These are phyloP conservation scores for Eudemis profundana DNA, from an alignment of 2,888 invertebrate genomes.

Conservation along the genomic window DNA sequence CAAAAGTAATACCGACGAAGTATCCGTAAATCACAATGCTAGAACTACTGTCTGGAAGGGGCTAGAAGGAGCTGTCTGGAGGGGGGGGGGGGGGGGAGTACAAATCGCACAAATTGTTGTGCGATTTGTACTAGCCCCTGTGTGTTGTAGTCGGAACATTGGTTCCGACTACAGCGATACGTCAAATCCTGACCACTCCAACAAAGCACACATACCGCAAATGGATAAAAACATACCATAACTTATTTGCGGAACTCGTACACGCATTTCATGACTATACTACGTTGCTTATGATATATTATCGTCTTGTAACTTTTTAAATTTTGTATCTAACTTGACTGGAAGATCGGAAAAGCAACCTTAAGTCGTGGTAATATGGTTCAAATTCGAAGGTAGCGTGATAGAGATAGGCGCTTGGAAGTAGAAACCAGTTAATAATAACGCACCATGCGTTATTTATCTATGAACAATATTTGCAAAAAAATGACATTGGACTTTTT, in stretches of 20 bases:
- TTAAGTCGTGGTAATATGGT: background rate
- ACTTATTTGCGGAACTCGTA: background rate
- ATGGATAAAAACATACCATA: constrained; percentile 12
- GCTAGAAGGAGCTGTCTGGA: too few species aligned
- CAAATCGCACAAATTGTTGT: too few species aligned
- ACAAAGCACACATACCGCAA: background rate
- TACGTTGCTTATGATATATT: background rate
- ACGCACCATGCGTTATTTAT: background rate
- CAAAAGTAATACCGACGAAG: too few species aligned
- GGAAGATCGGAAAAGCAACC: background rate
- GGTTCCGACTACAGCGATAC: background rate
- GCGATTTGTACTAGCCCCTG: too few species aligned
- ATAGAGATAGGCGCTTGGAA: background rate
- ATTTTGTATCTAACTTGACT: background rate
- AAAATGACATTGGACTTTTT: constrained; percentile 28
- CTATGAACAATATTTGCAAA: constrained; percentile 2
- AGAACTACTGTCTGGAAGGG: too few species aligned
- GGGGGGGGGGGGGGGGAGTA: too few species aligned
- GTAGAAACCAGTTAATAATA: background rate
- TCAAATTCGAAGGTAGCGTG: background rate
- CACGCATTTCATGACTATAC: background rate
- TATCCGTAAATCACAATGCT: too few species aligned
- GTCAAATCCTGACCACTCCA: constrained; percentile 12
- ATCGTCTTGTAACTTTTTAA: background rate
- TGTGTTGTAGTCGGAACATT: background rate